Base-by-base conservation (phyloP, 2,113 vertebrate species). In the Pyrgilauda ruficollis region DNA sequence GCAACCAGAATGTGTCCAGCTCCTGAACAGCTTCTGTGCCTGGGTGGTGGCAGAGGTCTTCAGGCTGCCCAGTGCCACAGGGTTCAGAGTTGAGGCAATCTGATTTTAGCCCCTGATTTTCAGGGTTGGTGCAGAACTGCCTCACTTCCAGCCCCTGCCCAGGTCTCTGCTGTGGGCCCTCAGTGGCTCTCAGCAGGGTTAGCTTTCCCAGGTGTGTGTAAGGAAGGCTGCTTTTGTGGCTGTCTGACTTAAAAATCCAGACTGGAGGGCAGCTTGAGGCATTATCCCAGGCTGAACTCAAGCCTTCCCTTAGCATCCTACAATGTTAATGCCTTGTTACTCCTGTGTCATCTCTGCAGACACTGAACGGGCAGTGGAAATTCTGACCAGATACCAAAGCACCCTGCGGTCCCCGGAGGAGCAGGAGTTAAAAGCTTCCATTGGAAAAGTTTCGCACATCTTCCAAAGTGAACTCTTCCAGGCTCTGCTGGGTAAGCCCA, bases 391-490 rank as follows among this genome's bases (percentile, higher is more conserved):
- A 86, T 99, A 99, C 97, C 98, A 99, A 97, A 97, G 97, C 95
- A 98, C 96, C 90, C 94, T 99, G 93, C 98, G 39, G 95, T 95
- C 97, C 76, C 98, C 98, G 4, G 98, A 98, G 73, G 98, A 98
- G 91, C 98, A 98, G 96, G 92, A 97, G 66, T 91, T 99, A 88
- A 98, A 98, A 97, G 98, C 97, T 94, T 98, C 97, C 26, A 98
- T 99, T 91, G 98, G 98, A 49, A 98, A 98, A 96, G 97, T 99
- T 81, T 98, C 98, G 5, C 94, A 98, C 93, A 97, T 99, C 96
- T 97, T 99, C 93, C 98, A 97, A 85, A 99, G 98, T 93, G 98
- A 98, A 84, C 98, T 99, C 89, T 99, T 99, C 94, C 98, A 98
- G 95, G 98, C 98, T 86, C 97, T 99, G 93, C 97, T 99, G 87